These are phyloP conservation scores for Octopus sinensis DNA, from an alignment of 1,140 invertebrate species.

Conservation along the genomic window DNA sequence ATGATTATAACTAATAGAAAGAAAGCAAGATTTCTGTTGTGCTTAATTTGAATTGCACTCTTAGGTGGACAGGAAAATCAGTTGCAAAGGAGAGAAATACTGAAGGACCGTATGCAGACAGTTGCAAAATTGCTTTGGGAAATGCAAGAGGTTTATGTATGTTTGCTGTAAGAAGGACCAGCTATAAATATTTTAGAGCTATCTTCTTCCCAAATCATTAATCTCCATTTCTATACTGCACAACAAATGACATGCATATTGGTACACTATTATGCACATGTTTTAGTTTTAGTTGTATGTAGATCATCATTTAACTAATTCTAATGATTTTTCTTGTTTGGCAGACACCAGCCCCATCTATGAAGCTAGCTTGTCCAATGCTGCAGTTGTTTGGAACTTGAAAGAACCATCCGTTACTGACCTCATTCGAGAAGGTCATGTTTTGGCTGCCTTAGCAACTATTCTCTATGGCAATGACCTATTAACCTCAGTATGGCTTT, in stretches of 20 bases:
- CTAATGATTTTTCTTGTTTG: constrained; percentile 3
- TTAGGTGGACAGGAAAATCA: too few species aligned
- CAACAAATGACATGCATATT: constrained; percentile 16
- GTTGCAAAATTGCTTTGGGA: too few species aligned
- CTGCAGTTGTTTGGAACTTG: constrained; percentile 18
- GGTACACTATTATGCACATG: neutral
- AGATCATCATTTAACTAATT: neutral
- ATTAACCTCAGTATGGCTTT: constrained; percentile 29
- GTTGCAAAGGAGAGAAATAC: too few species aligned
- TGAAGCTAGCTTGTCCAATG: constrained; percentile 27
- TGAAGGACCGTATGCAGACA: too few species aligned
- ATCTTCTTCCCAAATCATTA: neutral
- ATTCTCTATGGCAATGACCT: constrained; percentile 33
- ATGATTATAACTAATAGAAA: too few species aligned
- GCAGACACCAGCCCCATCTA: constrained; percentile 18
- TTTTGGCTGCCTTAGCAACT: constrained; percentile 39
- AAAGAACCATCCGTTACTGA: constrained; percentile 26
- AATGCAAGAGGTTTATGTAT: too few species aligned
- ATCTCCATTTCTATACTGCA: constrained; percentile 20
- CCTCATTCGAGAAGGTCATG: constrained; percentile 33
- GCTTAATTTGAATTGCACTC: too few species aligned
- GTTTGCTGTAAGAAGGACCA: neutral
- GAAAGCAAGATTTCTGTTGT: too few species aligned
- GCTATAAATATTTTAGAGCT: constrained; percentile 15
- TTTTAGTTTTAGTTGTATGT: neutral